phyloP scores from a whole-genome alignment of 23 tunicate genomes.

The Ciona savignyi region DNA sequence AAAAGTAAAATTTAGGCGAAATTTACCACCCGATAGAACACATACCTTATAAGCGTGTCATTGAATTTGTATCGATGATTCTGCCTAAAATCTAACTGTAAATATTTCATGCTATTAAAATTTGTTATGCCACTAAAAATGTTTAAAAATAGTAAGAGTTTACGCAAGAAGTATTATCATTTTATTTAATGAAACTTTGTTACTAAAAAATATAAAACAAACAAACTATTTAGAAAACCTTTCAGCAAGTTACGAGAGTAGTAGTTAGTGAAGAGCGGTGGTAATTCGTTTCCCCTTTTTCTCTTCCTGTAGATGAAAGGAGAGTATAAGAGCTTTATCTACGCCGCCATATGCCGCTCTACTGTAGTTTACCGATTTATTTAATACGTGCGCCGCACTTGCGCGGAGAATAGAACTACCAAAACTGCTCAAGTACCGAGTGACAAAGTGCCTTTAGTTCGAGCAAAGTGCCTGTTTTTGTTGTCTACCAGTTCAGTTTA shows the following conservation, averaged over 20 bases:
- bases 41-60: no score
- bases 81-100: neutral
- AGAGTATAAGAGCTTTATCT: neutral
- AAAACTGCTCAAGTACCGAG: neutral
- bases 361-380: neutral
- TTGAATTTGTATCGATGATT: neutral
- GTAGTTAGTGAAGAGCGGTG: neutral
- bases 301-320: neutral
- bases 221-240: no score
- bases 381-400: neutral
- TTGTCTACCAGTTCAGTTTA: neutral
- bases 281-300: neutral
- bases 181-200: neutral
- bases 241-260: neutral
- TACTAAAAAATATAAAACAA: no score
- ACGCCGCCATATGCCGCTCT: constrained; percentile 1
- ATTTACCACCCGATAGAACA: no score
- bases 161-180: no score
- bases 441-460: neutral
- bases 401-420: neutral
- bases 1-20: no score
- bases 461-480: neutral
- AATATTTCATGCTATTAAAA: no score
- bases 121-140: no score
- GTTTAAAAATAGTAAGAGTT: no score